phyloP scores from a whole-genome alignment of 2,888 invertebrate genomes.

The Rhagophthalmus giganteus region DNA sequence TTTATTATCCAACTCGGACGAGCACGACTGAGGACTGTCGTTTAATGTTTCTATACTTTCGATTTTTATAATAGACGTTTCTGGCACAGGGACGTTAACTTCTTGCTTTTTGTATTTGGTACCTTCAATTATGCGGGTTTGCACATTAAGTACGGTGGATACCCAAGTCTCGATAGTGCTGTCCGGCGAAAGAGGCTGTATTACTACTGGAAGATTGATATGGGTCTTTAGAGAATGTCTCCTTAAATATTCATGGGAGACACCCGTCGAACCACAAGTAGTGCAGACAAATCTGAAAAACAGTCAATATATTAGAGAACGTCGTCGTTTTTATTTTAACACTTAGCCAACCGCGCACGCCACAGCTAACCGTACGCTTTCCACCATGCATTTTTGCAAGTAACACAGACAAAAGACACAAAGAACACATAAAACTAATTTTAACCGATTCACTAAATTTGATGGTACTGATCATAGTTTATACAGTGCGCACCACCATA shows the following conservation, averaged over 20 bases:
- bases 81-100: conserved; percentile 21
- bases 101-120: not conserved
- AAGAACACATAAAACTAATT: too few species aligned
- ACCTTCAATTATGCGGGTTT: conserved; percentile 32
- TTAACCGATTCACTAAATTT: too few species aligned
- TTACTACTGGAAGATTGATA: conserved; percentile 47
- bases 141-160: conserved; percentile 40
- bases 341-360: too few species aligned
- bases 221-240: conserved; percentile 62
- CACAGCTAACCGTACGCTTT: too few species aligned
- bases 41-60: conserved; percentile 5
- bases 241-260: conserved; percentile 59
- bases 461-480: too few species aligned
- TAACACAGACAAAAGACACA: too few species aligned
- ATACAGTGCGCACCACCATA: too few species aligned
- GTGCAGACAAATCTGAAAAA: conserved; percentile 63
- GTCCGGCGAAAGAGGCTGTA: conserved; percentile 40
- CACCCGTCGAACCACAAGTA: conserved; percentile 62
- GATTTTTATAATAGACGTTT: not conserved
- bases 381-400: too few species aligned
- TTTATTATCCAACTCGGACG: conserved; percentile 12
- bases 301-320: conserved; percentile 13
- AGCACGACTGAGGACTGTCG: conserved; percentile 17
- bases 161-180: conserved; percentile 42
- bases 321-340: too few species aligned